phyloP scores from a whole-genome alignment of 2,113 vertebrate species.

The Dryoscopus gambensis region DNA sequence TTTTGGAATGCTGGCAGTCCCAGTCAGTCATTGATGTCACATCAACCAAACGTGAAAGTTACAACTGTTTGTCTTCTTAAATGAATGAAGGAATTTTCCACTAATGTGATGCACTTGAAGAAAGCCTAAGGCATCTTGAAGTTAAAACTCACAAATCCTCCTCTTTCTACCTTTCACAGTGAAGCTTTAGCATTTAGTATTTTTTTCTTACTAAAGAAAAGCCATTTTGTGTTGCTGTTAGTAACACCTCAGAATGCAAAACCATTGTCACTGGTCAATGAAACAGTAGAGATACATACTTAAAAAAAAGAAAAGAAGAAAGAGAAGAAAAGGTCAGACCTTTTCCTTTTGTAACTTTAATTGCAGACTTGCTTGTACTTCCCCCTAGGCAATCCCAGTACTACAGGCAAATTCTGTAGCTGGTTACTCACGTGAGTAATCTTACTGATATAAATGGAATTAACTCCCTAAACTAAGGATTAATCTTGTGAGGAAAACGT shows the following conservation, averaged over 20 bases:
- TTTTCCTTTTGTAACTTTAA: conserved; percentile 50
- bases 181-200: not conserved
- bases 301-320: not conserved
- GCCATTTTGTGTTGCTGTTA: not conserved
- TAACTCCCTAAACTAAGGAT: conserved; percentile 32
- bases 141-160: not conserved
- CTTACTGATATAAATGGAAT: conserved; percentile 27
- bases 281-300: not conserved
- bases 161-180: not conserved
- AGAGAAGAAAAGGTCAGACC: not conserved
- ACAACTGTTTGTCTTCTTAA: conserved; percentile 63
- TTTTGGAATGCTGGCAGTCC: conserved; percentile 73
- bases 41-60: conserved; percentile 52
- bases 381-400: conserved; percentile 39
- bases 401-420: conserved; percentile 18
- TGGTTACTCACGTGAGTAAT: conserved; percentile 37
- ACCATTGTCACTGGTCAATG: not conserved
- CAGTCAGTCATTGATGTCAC: conserved; percentile 33
- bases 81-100: conserved; percentile 67
- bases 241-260: not conserved
- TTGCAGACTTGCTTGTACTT: conserved; percentile 32
- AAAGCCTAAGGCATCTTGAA: not conserved
- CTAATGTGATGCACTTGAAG: not conserved
- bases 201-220: not conserved
- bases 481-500: conserved; percentile 18